A percentile compares a stretch with the other conserved stretches of the same genome.
Evolutionary conservation across 2,113 vertebrate genomes (phyloP).

Genomic region (Sitta europaea): DNA sequence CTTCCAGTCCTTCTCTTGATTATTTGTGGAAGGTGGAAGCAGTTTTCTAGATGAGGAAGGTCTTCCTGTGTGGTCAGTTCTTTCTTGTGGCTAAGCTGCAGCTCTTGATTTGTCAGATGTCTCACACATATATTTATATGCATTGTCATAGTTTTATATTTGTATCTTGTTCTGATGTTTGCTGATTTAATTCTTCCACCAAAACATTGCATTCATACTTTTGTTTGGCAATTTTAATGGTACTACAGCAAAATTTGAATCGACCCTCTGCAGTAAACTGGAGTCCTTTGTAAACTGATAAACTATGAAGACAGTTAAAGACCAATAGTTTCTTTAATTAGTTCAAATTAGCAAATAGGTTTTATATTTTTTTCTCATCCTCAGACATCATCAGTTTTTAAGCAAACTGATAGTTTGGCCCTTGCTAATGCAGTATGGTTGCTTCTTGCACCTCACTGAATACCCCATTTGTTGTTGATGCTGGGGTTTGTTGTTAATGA

Average conservation of each 20-base stretch:
- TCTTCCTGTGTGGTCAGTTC: not conserved
- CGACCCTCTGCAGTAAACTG: not conserved
- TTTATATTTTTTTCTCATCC: not conserved
- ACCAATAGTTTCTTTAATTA: not conserved
- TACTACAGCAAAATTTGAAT: not conserved
- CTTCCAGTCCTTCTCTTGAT: not conserved
- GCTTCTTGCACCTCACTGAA: not conserved
- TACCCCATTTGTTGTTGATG: accelerated
- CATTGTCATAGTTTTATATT: not conserved
- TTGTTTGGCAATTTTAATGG: not conserved
- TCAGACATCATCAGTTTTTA: not conserved
- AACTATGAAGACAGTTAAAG: not conserved
- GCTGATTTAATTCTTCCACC: not conserved
- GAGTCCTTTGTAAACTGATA: not conserved
- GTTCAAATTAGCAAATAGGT: not conserved
- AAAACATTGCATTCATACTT: not conserved
- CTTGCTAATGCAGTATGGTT: not conserved
- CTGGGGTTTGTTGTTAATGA: not conserved
- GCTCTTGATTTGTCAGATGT: not conserved
- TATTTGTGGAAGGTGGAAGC: not conserved
- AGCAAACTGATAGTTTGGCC: not conserved
- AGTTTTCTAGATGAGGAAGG: not conserved
- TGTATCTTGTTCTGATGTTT: not conserved
- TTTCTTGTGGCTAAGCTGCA: not conserved
- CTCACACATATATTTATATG: not conserved